Conservation (phyloP, 92 coral and sea anemone species). For the Epizoanthus rinbou region DNA sequence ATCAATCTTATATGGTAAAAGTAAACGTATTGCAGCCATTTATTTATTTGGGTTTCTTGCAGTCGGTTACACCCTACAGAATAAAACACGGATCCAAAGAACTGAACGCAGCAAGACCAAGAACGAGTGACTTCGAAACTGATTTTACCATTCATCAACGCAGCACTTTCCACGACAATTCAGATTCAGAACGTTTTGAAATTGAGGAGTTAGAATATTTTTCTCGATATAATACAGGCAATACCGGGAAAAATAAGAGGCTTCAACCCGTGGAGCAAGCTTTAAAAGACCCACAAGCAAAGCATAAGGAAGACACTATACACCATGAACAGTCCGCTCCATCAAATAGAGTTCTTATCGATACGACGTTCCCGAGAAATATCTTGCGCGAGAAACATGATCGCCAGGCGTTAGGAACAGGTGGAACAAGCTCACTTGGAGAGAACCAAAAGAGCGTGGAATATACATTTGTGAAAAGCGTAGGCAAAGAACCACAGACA, state of each 20-base stretch:
- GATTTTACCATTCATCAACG: neutral
- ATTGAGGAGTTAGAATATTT: neutral
- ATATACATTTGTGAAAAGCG: constrained; percentile 7
- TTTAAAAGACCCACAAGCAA: neutral
- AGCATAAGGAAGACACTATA: neutral
- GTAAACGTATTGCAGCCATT: neutral
- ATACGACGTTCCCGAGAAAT: neutral
- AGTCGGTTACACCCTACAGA: constrained; percentile 10
- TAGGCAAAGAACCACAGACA: neutral
- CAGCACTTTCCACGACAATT: neutral
- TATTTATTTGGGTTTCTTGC: neutral
- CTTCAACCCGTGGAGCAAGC: neutral
- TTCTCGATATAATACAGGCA: neutral
- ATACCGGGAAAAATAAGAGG: neutral
- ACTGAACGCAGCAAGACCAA: neutral
- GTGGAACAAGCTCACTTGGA: neutral
- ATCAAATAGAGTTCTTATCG: neutral
- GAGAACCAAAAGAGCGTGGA: constrained; percentile 13
- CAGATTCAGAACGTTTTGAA: constrained; percentile 3
- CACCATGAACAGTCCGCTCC: neutral
- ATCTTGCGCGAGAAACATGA: neutral
- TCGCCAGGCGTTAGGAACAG: neutral
- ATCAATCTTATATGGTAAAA: neutral
- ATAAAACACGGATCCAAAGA: neutral
- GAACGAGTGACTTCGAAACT: neutral